phyloP scores from a whole-genome alignment of 2,797 vertebrate genomes.

The Acanthurus lineatus region DNA sequence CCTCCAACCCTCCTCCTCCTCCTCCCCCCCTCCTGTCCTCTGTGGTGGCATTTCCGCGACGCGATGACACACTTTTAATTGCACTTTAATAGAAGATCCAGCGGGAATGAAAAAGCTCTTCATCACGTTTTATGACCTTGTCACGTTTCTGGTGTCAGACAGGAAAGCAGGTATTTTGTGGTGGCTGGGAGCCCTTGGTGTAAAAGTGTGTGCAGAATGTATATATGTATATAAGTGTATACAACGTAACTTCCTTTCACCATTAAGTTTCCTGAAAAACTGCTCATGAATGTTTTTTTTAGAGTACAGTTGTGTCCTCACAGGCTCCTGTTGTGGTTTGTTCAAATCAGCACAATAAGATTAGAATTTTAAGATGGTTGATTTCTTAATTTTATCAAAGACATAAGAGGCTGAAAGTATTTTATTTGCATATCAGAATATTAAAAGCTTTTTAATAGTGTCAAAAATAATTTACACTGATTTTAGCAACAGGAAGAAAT shows the following conservation, averaged over 20 bases:
- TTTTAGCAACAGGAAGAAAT: not conserved
- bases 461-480: constrained; percentile 5
- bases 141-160: constrained; percentile 73
- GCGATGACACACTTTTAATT: constrained; percentile 82
- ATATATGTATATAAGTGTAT: not conserved
- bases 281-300: constrained; percentile 9
- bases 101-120: constrained; percentile 76
- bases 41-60: constrained; percentile 76
- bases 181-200: constrained; percentile 15
- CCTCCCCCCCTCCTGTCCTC: constrained; percentile 27
- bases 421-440: not conserved
- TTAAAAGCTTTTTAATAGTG: not conserved
- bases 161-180: constrained; percentile 69
- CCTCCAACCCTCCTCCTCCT: not conserved
- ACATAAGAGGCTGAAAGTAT: not conserved
- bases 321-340: not conserved
- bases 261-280: constrained; percentile 8
- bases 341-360: constrained; percentile 11
- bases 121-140: constrained; percentile 81
- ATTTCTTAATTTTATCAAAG: constrained; percentile 9
- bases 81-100: constrained; percentile 81
- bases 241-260: constrained; percentile 15
- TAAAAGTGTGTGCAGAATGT: constrained; percentile 25
- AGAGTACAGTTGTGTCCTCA: not conserved
- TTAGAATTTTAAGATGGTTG: not conserved